These are phyloP conservation scores for Stegostoma tigrinum DNA, from an alignment of 2,113 vertebrate species.

Conservation along the genomic window DNA sequence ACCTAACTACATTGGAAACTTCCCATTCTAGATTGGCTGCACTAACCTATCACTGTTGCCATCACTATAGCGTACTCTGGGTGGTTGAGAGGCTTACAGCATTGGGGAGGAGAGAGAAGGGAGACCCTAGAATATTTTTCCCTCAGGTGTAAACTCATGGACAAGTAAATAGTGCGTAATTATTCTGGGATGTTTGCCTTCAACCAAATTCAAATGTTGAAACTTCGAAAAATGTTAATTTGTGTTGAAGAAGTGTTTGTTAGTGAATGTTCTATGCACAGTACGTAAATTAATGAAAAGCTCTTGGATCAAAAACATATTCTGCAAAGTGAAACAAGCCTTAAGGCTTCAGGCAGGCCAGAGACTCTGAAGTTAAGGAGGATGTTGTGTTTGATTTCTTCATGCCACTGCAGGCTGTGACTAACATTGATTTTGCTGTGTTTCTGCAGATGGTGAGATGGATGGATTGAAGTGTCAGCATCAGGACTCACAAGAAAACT, in stretches of 20 bases:
- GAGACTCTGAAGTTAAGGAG: background rate
- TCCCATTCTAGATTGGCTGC: background rate
- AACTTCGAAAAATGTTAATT: background rate
- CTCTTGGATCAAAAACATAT: background rate
- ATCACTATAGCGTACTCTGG: background rate
- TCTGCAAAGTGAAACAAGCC: background rate
- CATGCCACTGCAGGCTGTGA: background rate
- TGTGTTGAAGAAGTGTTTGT: background rate
- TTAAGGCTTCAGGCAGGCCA: background rate
- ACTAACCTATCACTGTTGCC: background rate
- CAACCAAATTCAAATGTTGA: background rate
- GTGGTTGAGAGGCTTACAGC: no score
- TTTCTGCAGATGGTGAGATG: conserved; percentile 61
- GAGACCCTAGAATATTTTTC: background rate
- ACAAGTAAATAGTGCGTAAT: background rate
- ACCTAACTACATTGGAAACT: background rate
- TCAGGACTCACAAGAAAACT: conserved; percentile 89
- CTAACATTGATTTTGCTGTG: background rate
- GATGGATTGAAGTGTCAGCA: conserved; percentile 89
- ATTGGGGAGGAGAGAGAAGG: background rate
- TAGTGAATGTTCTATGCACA: background rate
- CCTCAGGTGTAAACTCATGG: background rate
- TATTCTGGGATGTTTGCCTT: background rate
- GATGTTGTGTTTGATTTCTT: background rate
- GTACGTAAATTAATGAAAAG: background rate